Conservation (phyloP, 2,888 invertebrate species). For the Physocephala rufipes region DNA sequence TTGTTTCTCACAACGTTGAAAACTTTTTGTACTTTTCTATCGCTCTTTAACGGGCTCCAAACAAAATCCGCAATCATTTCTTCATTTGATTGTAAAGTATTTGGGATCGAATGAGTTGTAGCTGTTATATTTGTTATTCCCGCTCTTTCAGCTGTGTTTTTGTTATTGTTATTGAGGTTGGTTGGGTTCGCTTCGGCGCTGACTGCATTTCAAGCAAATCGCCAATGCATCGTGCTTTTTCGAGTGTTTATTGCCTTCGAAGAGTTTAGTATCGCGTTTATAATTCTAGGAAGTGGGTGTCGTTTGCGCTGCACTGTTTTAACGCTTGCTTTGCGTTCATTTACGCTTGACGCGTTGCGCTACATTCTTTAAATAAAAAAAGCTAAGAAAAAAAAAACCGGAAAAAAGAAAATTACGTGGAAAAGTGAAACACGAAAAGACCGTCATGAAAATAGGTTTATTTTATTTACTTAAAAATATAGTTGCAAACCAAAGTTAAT, state of each 20-base stretch:
- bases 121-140: not conserved
- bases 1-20: not conserved
- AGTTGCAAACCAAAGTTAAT: too few species aligned
- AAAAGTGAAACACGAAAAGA: too few species aligned
- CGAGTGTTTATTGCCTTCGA: constrained; percentile 39
- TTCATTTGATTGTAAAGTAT: not conserved
- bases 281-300: constrained; percentile 44
- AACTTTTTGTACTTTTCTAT: not conserved
- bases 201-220: constrained; percentile 20
- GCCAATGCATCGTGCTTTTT: constrained; percentile 25
- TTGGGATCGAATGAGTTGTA: constrained; percentile 12
- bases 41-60: not conserved
- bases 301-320: constrained; percentile 6
- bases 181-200: constrained; percentile 23
- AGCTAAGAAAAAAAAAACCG: too few species aligned
- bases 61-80: constrained; percentile 10
- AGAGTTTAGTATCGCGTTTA: constrained; percentile 46
- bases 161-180: constrained; percentile 1
- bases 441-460: too few species aligned
- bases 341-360: not conserved
- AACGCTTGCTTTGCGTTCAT: not conserved
- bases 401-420: too few species aligned
- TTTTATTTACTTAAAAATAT: too few species aligned
- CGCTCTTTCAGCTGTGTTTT: too few species aligned
- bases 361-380: constrained; percentile 29